These are phyloP conservation scores for Molorchus minor DNA, from an alignment of 2,888 invertebrate genomes.

Conservation along the genomic window DNA sequence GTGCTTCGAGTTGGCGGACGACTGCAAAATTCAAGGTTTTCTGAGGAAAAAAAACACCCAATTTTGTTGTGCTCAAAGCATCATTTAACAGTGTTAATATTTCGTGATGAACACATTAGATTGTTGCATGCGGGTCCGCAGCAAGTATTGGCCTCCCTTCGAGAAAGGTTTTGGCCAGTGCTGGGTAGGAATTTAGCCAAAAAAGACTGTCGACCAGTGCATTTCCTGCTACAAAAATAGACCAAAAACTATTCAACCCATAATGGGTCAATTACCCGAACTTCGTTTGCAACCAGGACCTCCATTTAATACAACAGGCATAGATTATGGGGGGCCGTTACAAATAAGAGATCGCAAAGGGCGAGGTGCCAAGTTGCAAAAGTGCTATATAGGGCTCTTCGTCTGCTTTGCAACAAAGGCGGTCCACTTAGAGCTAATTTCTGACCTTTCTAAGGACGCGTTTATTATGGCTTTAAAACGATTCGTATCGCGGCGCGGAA, in stretches of 20 bases:
- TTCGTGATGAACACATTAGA: conserved; percentile 28
- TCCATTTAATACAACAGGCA: conserved; percentile 35
- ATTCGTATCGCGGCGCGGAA: conserved; percentile 36
- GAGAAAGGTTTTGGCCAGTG: conserved; percentile 40
- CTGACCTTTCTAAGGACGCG: conserved; percentile 32
- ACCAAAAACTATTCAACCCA: conserved; percentile 23
- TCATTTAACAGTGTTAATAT: conserved; percentile 24
- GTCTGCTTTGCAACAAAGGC: conserved; percentile 41
- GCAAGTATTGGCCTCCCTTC: conserved; percentile 33
- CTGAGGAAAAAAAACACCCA: conserved; percentile 27
- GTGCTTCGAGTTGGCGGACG: conserved; percentile 26
- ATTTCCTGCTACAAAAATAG: conserved; percentile 34
- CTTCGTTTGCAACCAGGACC: conserved; percentile 23
- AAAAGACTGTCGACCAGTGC: conserved; percentile 33
- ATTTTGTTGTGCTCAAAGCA: conserved; percentile 23
- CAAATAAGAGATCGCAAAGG: conserved; percentile 34
- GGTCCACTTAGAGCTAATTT: conserved; percentile 40
- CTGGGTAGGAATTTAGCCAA: conserved; percentile 33
- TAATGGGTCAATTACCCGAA: conserved; percentile 38
- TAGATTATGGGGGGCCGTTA: conserved; percentile 43
- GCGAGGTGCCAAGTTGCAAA: conserved; percentile 29
- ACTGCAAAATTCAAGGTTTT: conserved; percentile 18
- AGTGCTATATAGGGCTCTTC: conserved; percentile 38
- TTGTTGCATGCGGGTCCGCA: conserved; percentile 40
- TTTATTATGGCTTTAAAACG: conserved; percentile 37